Percentiles rank a stretch among this genome's conserved stretches.
These are phyloP conservation scores for Tinea trinotella DNA, from an alignment of 2,888 invertebrate genomes.

Conservation along the genomic window DNA sequence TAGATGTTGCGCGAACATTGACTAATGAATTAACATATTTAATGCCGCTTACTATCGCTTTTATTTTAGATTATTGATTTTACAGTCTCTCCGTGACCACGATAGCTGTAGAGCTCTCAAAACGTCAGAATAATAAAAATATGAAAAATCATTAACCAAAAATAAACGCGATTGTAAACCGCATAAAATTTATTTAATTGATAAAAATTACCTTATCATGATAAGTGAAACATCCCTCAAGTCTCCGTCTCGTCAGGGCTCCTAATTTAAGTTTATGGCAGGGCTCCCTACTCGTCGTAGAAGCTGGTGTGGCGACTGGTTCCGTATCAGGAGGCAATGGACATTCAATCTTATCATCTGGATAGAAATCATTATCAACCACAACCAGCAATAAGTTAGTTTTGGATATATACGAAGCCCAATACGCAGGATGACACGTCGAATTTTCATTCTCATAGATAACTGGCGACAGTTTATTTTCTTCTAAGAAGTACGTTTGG, in stretches of 20 bases:
- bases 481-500: constrained; percentile 63
- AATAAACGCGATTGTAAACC: too few relatives aligned
- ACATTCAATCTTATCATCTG: constrained; percentile 34
- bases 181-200: too few relatives aligned
- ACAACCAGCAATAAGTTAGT: constrained; percentile 86
- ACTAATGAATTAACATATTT: too few relatives aligned
- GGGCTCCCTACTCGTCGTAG: constrained; percentile 69
- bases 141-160: too few relatives aligned
- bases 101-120: too few relatives aligned
- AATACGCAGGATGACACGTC: constrained; percentile 66
- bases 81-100: too few relatives aligned
- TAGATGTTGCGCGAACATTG: too few relatives aligned
- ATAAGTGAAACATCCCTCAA: constrained; percentile 84
- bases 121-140: too few relatives aligned
- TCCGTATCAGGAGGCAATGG: constrained; percentile 77
- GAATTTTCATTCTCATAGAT: constrained; percentile 40
- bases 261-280: constrained; percentile 85
- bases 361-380: constrained; percentile 44
- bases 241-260: constrained; percentile 75
- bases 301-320: constrained; percentile 44
- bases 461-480: constrained; percentile 40
- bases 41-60: too few relatives aligned
- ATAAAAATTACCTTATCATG: constrained; percentile 78
- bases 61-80: too few relatives aligned
- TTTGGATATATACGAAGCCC: constrained; percentile 79